Evolutionary conservation across 2,797 vertebrate genomes (phyloP), one percentile per base, ranked within the genome.

Genomic region (Lutjanus argentimaculatus): DNA sequence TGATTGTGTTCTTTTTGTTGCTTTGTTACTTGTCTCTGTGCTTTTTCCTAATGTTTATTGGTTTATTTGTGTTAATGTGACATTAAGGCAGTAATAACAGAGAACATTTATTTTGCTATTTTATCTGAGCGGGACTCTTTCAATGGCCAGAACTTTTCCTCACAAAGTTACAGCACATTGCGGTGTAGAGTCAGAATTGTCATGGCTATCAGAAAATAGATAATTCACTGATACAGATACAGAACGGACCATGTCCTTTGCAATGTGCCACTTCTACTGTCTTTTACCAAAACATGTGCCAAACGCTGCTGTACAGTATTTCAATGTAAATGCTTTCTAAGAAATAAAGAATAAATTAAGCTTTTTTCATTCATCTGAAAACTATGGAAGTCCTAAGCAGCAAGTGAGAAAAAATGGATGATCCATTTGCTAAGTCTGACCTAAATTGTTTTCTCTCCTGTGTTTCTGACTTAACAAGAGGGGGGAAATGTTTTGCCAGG

Each of bases 321-420:
- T 85, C 55, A 62, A 46, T 77, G 77, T 86, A 67, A 81, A 83
- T 88, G 83, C 84, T 93, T 92, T 91, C 22, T 73, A 85, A 80
- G 57, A 59, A 73, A 69, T 52, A 45, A 64, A 9, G 6, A 69
- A 74, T 71, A 40, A 71, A 62, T 75, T 58, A 48, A 70, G 56
- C 25, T 49, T 66, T 81, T 83, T 82, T 77, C n/a, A n/a, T 84
- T 76, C 43, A 69, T 67, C n/a, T 72, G 22, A 77, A 25, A 72
- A 77, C 53, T 67, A 36, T 36, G 30, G 30, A 36, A 36, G 30
- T 36, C 30, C 30, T 36, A 36, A 36, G 30, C 30, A 36, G 30
- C 30, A 36, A 36, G 30, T 36, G 30, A 36, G 30, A 36, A 36
- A 36, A 36, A 36, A 36, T 36, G 2, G 5, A 6, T 36, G 30